Base-by-base conservation (phyloP, 2,797 vertebrate genomes). In the Gallinago solitaria region DNA sequence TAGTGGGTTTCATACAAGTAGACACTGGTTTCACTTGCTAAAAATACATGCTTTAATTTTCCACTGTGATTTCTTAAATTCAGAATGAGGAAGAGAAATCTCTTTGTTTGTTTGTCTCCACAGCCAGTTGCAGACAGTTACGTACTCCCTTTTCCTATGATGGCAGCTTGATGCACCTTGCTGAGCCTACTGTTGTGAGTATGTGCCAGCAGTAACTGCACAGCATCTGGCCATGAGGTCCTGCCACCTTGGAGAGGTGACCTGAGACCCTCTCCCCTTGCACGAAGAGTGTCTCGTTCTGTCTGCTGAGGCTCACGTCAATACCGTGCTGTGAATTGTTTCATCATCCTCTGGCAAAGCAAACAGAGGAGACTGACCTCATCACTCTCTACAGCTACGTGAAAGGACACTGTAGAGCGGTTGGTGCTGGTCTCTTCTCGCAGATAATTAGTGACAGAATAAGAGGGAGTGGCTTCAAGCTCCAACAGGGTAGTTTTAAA, bases 31-130 rank as follows among this genome's bases (percentile, higher is more conserved):
- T 88, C 27, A 30, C 50, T 69, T 87, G 27, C 28, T 87, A 47
- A 84, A 89, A 93, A 61, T 35, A 54, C 32, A 23, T 23, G 23
- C 35, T 84, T 94, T 84, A 45, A 56, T 93, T 84, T 89, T 63
- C 35, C 54, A 67, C 19, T 43, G 33, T 43, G 39, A 61, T 73
- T 92, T 87, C 79, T 80, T 77, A 41, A 70, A 70, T 45, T 90
- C 35, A 28, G 37, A 89, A 75, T 32, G 50, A 4, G 1, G 21
- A 93, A 85, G 33, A 85, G 23, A 68, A 85, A 64, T 83, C 23
- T 45, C 3, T 83, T 83, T 28, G 6, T 47, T 45, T 45, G 23
- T 75, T 39, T 39, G 39, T 10, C 57, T 70, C 43, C 50, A 56
- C 35, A 43, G 57, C 23, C 3, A 3, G 56, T 12, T 56, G 48